Percentiles rank a stretch among this genome's conserved stretches.
Evolutionary conservation across 1,140 invertebrate species (phyloP).

Genomic region (Caerostris extrusa): DNA sequence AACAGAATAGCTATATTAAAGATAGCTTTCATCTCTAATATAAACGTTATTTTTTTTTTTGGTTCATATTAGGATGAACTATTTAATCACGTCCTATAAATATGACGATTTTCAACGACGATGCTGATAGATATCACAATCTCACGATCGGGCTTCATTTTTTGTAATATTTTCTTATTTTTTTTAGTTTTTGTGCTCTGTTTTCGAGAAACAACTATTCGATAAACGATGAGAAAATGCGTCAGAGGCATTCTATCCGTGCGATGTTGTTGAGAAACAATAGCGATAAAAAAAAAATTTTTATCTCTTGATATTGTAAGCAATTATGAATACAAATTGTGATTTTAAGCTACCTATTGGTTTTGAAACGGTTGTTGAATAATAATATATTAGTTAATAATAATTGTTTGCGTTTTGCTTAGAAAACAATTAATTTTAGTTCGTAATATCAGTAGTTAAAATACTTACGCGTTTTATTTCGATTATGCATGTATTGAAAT

Average conservation of each 20-base stretch:
- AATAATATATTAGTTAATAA: background rate
- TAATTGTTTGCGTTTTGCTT: background rate
- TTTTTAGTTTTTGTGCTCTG: background rate
- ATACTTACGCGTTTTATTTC: too few relatives aligned
- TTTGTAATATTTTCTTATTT: background rate
- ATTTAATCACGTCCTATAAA: background rate
- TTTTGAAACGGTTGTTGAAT: background rate
- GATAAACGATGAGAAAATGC: slow-evolving; percentile 9
- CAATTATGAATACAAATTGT: background rate
- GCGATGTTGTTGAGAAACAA: background rate
- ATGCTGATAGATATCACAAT: background rate
- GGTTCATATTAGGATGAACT: background rate
- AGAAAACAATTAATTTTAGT: background rate
- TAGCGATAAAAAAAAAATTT: background rate
- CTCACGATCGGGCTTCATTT: background rate
- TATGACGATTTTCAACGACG: background rate
- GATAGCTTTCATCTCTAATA: background rate
- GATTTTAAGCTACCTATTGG: too few relatives aligned
- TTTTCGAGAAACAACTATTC: background rate
- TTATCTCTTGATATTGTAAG: background rate
- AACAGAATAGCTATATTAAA: too few relatives aligned
- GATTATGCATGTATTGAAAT: too few relatives aligned
- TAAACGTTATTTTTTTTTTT: background rate
- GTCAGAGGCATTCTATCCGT: background rate
- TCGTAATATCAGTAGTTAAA: too few relatives aligned